Conservation (phyloP, 2,888 invertebrate species). For the Scaptomyza polygonia region DNA sequence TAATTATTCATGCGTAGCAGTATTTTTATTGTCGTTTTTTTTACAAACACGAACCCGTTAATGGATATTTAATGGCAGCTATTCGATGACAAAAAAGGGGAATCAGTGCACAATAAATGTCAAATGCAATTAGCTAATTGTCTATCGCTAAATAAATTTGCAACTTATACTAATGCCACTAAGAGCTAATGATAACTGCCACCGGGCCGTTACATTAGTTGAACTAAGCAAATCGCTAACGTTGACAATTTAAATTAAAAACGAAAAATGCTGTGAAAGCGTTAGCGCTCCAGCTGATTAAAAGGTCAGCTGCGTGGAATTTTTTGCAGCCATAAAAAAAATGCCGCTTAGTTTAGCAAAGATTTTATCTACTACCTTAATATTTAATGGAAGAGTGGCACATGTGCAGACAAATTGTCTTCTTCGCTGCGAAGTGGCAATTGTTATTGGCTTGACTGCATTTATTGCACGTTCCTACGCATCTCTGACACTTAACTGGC, state of each 20-base stretch:
- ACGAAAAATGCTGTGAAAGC: constrained; percentile 1
- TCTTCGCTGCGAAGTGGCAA: not conserved
- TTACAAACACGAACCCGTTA: constrained; percentile 27
- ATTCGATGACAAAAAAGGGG: not conserved
- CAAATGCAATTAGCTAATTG: constrained; percentile 29
- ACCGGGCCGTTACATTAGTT: not conserved
- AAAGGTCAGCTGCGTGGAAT: not conserved
- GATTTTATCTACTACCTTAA: constrained; percentile 1
- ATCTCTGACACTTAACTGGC: constrained; percentile 4
- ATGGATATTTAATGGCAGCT: constrained; percentile 12
- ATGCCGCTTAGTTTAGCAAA: constrained; percentile 8
- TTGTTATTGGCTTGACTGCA: constrained; percentile 27
- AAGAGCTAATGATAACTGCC: constrained; percentile 29
- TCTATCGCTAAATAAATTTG: constrained; percentile 27
- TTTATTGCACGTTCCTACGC: constrained; percentile 24
- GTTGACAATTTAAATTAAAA: constrained; percentile 17
- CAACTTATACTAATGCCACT: not conserved
- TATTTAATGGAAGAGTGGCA: constrained; percentile 2
- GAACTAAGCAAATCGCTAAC: constrained; percentile 7
- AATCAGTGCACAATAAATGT: constrained; percentile 22
- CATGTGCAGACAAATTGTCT: constrained; percentile 8
- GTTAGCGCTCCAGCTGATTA: not conserved
- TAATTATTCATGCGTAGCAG: not conserved
- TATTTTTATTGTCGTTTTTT: constrained; percentile 1
- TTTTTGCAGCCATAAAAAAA: constrained; percentile 10